Evolutionary conservation across 2,797 vertebrate genomes (phyloP), one percentile per base, ranked within the genome.

Genomic region (Spea hammondii): DNA sequence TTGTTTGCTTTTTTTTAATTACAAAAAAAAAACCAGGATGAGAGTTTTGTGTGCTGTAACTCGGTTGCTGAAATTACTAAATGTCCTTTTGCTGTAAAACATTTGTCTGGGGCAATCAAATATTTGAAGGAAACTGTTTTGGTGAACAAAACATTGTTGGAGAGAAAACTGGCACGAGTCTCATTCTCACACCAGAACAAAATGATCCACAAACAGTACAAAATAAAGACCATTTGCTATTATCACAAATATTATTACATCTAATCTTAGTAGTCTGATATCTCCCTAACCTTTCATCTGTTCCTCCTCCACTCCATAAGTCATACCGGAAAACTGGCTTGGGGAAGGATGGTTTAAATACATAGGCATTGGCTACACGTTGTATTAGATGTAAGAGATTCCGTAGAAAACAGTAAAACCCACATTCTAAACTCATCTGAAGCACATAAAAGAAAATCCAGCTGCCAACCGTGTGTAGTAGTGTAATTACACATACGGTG

Each of bases 191-290:
- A 88, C 85, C 87, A 89, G 88, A 91, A 91, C 86, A 91, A 85
- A 87, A 88, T 83, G 77, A 85, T 85, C 90, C 83, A 84, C 87
- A 86, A 84, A 89, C 85, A 83, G 80, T 88, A 90, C 85, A 87
- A 91, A 91, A 88, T 60, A 74, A 87, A 91, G 81, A 80, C 87
- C 86, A 88, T 88, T 88, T 91, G 89, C 91, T 92, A 87, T 67
- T 72, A 68, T 83, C 75, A 85, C 80, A 84, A 88, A 87, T 84
- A 83, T 86, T 81, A 51, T 83, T 86, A 87, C 79, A 82, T 59
- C 76, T 84, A 72, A n/a, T 83, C 70, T 84, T 68, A 85, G 82
- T 83, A 85, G 85, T 85, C 84, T 62, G 85, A 88, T 80, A 86
- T 84, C 78, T 87, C 88, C 84, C 86, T 83, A 76, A 87, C 88